Base-by-base conservation (phyloP, 1,140 invertebrate species). In the Ctenoplectra terminalis region DNA sequence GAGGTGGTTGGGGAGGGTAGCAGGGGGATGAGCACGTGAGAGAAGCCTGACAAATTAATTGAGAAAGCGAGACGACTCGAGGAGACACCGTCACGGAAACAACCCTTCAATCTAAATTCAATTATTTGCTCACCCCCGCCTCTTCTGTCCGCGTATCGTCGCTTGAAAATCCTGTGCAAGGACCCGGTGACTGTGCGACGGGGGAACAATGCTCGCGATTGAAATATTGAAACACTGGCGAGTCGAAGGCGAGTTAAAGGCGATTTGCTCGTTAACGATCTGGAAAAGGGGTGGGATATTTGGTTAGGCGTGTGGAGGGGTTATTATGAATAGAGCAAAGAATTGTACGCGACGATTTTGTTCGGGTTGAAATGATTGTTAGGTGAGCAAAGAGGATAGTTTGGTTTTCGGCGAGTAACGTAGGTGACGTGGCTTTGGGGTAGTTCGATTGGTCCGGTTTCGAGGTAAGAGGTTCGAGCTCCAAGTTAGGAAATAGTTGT, bases 61-160 rank as follows among this genome's bases (percentile, higher is more conserved):
- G 90, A 89, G 87, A 86, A 91, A 91, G 88, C 87, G 84, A 87
- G 86, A 78, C 80, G 83, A 87, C 76, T 84, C 67, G 60, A 74
- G 69, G 88, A 85, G 79, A 87, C 70, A 63, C 58, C 83, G 73
- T 69, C 61, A 54, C 61, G 82, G 70, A 88, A 89, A 91, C 90
- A 92, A 90, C 90, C 90, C 91, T 92, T 91, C 90, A 89, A 92
- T 92, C 89, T 90, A 92, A 92, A 92, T 92, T 92, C 91, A 92
- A 92, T 92, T 92, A 92, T 92, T 92, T 88, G 78, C 76, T 80
- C 84, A 72, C 54, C 71, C 40, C 20, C 29, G n/a, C 72, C 48
- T 40, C 85, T 66, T 6, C 40, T 3, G 2, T 26, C 23, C 13
- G 40, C 67, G 70, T 82, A 71, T 85, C 82, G 81, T 7, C 83